A percentile compares a stretch with the other conserved stretches of the same genome.
Evolutionary conservation across 2,888 invertebrate genomes (phyloP).

Genomic region (Oxystoma pomonae): DNA sequence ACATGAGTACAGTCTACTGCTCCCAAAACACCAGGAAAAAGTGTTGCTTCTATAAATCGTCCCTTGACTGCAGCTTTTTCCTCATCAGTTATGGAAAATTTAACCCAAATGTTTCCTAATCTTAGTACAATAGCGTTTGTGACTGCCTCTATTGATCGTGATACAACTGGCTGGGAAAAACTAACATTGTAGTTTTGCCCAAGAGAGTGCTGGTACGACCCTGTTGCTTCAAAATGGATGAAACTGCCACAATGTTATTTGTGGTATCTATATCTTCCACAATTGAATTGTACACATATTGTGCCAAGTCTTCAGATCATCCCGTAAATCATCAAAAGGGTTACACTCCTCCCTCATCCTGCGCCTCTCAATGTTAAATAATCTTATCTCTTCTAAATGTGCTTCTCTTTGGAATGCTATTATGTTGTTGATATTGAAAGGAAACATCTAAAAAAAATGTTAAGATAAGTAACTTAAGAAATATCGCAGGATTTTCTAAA

Average conservation of each 20-base stretch:
- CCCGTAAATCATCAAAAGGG: no score
- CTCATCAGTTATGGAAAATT: conserved; percentile 14
- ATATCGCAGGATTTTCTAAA: no score
- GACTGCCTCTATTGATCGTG: conserved; percentile 16
- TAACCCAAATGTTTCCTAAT: conserved; percentile 12
- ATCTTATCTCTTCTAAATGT: conserved; percentile 3
- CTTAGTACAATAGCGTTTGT: conserved; percentile 11
- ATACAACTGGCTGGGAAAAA: conserved; percentile 15
- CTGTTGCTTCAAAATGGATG: conserved; percentile 22
- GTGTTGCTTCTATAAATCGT: conserved; percentile 24
- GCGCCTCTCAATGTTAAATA: conserved; percentile 12
- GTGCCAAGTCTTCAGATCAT: conserved; percentile 16
- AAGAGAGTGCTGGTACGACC: conserved; percentile 18
- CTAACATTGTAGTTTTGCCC: conserved; percentile 17
- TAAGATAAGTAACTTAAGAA: no score
- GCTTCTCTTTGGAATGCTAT: conserved; percentile 6
- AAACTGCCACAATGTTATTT: conserved; percentile 10
- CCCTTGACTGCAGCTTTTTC: conserved; percentile 17
- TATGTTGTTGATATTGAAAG: conserved; percentile 9
- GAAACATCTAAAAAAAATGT: conserved; percentile 13
- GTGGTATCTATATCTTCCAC: conserved; percentile 5
- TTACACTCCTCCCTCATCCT: conserved; percentile 9
- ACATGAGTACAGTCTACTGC: conserved; percentile 24
- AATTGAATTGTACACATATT: conserved; percentile 12
- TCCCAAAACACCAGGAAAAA: conserved; percentile 24